These are phyloP conservation scores for Cottus gobio DNA, from an alignment of 2,113 vertebrate species.

Conservation along the genomic window DNA sequence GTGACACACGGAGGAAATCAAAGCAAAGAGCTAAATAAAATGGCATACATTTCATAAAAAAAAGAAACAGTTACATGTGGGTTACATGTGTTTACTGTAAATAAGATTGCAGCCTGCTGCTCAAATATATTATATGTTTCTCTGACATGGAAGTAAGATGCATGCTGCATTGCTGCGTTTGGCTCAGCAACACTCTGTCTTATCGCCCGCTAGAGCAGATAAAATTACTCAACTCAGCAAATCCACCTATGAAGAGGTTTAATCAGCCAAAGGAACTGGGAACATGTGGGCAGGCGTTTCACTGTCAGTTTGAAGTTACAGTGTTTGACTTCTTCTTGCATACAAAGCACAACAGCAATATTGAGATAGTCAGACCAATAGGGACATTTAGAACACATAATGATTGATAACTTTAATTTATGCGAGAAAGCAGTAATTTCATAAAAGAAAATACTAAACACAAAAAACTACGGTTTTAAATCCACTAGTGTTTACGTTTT, in stretches of 20 bases:
- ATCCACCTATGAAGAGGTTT: neutral
- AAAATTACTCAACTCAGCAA: slow-evolving; percentile 24
- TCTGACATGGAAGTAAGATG: neutral
- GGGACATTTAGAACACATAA: neutral
- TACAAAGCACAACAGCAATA: neutral
- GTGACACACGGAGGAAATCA: neutral
- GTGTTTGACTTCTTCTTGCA: neutral
- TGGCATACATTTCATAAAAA: no score
- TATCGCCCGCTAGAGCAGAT: neutral
- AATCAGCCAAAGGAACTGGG: neutral
- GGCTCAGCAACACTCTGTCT: neutral
- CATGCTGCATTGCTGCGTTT: neutral
- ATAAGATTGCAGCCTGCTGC: no score
- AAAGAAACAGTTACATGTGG: no score
- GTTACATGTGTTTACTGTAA: no score
- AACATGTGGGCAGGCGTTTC: neutral
- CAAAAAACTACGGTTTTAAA: neutral
- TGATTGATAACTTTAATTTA: neutral
- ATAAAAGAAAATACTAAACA: neutral
- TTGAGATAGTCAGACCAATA: neutral
- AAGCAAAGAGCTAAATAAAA: neutral
- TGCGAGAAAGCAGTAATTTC: neutral
- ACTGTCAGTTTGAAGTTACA: slow-evolving; percentile 2
- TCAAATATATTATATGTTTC: no score
- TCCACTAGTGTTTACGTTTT: neutral